Evolutionary conservation across 2,888 invertebrate genomes (phyloP).

Genomic region (Nemurella pictetii): DNA sequence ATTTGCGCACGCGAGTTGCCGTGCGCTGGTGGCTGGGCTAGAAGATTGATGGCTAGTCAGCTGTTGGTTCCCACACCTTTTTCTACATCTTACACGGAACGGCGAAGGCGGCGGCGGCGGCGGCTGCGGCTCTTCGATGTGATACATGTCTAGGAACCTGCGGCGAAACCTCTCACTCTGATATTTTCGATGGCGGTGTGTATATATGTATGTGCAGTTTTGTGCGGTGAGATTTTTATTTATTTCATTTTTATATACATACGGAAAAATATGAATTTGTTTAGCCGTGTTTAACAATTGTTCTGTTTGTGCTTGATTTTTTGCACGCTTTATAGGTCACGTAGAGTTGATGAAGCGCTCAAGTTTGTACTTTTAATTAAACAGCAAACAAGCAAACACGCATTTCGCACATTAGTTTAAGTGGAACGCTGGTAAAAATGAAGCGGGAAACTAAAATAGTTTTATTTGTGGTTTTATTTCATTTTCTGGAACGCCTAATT

Average conservation of each 20-base stretch:
- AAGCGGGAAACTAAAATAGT: background rate
- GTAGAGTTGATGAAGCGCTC: background rate
- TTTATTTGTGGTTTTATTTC: background rate
- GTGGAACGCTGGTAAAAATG: background rate
- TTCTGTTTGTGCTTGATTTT: background rate
- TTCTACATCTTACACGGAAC: background rate
- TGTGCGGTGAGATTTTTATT: background rate
- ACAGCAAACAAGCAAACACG: background rate
- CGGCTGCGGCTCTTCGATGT: background rate
- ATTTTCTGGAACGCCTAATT: background rate
- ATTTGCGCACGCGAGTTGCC: background rate
- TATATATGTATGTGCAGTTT: background rate
- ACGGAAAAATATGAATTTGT: background rate
- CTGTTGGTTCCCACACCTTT: conserved; percentile 1
- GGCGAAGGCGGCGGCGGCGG: background rate
- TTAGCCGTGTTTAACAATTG: background rate
- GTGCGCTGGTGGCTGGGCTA: background rate
- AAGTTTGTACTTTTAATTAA: background rate
- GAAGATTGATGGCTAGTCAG: background rate
- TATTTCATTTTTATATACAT: background rate
- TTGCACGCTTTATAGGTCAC: background rate
- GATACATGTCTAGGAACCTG: background rate
- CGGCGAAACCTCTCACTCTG: background rate
- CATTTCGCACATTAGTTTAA: background rate
- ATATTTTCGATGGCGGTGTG: background rate